These are phyloP conservation scores for Hydrotaea cyrtoneurina DNA, from an alignment of 2,888 invertebrate species.

Conservation along the genomic window DNA sequence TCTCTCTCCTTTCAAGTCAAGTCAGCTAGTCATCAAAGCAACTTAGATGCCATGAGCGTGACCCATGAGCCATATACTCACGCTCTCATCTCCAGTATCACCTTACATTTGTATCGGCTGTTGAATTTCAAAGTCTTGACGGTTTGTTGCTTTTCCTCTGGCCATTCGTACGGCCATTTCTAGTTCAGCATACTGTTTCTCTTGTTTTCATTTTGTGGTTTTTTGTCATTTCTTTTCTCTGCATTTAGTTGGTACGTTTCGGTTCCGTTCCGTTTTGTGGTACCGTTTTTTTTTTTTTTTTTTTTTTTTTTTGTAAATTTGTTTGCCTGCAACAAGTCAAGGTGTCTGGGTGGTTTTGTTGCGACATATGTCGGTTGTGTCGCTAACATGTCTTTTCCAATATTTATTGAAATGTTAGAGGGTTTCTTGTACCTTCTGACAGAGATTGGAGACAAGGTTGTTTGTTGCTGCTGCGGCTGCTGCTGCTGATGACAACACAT, in stretches of 20 bases:
- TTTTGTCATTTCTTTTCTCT: constrained; percentile 2
- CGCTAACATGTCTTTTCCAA: background rate
- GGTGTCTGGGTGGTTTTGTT: constrained; percentile 3
- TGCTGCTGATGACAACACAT: background rate
- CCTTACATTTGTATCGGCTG: no score
- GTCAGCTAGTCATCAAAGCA: no score
- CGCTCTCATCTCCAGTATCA: no score
- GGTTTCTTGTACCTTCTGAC: background rate
- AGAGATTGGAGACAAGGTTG: constrained; percentile 9
- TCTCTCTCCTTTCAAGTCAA: no score
- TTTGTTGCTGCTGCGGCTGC: background rate
- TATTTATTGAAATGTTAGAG: background rate
- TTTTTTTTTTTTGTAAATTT: no score
- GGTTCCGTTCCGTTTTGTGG: background rate
- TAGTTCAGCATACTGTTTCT: background rate
- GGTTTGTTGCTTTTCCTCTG: no score
- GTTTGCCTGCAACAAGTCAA: constrained; percentile 17
- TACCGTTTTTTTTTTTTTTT: no score
- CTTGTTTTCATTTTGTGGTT: background rate
- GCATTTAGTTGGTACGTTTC: background rate
- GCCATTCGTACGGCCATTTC: background rate
- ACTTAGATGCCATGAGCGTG: no score
- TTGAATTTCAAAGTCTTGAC: no score
- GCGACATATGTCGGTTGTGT: background rate
- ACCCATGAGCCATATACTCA: no score